These are phyloP conservation scores for Misgurnus anguillicaudatus DNA, from an alignment of 2,113 vertebrate species.

Conservation along the genomic window DNA sequence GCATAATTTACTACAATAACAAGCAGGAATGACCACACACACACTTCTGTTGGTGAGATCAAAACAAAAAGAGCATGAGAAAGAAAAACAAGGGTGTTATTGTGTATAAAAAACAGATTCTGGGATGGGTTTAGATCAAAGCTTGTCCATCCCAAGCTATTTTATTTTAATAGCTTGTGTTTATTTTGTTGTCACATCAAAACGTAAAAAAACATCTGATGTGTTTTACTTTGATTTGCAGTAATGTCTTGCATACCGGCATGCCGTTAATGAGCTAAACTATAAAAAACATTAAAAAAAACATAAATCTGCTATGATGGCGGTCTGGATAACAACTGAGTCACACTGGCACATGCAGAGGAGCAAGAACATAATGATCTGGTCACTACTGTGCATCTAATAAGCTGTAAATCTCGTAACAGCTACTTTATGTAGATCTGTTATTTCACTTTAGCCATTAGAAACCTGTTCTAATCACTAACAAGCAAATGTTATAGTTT, in stretches of 20 bases:
- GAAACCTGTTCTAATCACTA: conserved; percentile 49
- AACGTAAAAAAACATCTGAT: too few species aligned
- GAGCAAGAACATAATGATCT: neutral
- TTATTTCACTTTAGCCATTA: conserved; percentile 30
- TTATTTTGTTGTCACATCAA: too few species aligned
- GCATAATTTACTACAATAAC: neutral
- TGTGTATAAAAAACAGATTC: neutral
- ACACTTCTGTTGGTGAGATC: conserved; percentile 14
- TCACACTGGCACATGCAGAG: neutral
- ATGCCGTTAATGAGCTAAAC: neutral
- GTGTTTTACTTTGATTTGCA: neutral
- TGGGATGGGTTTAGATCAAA: neutral
- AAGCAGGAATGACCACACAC: neutral
- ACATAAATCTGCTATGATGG: neutral
- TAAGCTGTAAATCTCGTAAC: neutral
- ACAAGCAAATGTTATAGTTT: conserved; percentile 56
- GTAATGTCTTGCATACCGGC: neutral
- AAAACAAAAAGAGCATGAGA: conserved; percentile 8
- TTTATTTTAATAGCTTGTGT: neutral
- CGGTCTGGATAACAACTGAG: neutral
- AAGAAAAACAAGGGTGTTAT: too few species aligned
- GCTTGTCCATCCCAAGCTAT: neutral
- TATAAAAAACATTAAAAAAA: too few species aligned
- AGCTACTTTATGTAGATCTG: neutral
- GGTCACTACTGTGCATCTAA: neutral